Evolutionary conservation across 2,797 vertebrate species (phyloP).

Genomic region (Melanotaenia nigrans): DNA sequence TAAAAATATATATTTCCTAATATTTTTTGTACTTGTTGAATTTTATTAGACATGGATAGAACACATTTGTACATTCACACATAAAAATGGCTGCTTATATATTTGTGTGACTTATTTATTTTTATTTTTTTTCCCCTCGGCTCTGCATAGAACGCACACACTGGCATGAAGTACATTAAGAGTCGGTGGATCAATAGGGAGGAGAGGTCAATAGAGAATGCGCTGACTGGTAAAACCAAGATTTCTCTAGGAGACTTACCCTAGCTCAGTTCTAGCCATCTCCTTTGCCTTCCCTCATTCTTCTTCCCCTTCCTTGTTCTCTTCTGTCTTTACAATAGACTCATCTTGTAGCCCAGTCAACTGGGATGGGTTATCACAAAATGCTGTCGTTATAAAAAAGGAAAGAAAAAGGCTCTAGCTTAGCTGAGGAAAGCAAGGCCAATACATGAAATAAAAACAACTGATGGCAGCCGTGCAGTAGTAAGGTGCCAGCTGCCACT

Average conservation of each 20-base stretch:
- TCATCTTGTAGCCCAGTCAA: slow-evolving; percentile 31
- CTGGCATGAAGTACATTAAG: slow-evolving; percentile 60
- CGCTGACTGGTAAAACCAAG: slow-evolving; percentile 58
- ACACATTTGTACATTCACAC: slow-evolving; percentile 20
- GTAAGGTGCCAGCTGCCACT: slow-evolving; percentile 23
- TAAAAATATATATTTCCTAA: slow-evolving; percentile 41
- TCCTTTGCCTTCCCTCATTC: slow-evolving; percentile 26
- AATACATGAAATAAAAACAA: slow-evolving; percentile 37
- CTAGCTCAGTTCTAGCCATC: slow-evolving; percentile 34
- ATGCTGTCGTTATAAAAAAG: slow-evolving; percentile 26
- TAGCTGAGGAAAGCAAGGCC: slow-evolving; percentile 16
- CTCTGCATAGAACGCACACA: slow-evolving; percentile 29
- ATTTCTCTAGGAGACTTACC: slow-evolving; percentile 49
- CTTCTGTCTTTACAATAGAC: slow-evolving; percentile 33
- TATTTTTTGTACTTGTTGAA: slow-evolving; percentile 37
- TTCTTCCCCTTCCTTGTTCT: slow-evolving; percentile 32
- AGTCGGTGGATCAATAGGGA: slow-evolving; percentile 54
- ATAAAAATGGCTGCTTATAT: slow-evolving; percentile 24
- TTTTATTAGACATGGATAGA: slow-evolving; percentile 33
- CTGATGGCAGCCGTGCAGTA: slow-evolving; percentile 18
- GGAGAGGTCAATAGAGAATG: slow-evolving; percentile 64
- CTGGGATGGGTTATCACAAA: slow-evolving; percentile 58
- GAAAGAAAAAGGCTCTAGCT: slow-evolving; percentile 24
- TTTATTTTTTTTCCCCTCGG: slow-evolving; percentile 2
- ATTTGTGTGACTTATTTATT: too few relatives aligned